Percentiles rank a stretch among this genome's conserved stretches.
Evolutionary conservation across 2,888 invertebrate species (phyloP).

Genomic region (Pterostichus niger): DNA sequence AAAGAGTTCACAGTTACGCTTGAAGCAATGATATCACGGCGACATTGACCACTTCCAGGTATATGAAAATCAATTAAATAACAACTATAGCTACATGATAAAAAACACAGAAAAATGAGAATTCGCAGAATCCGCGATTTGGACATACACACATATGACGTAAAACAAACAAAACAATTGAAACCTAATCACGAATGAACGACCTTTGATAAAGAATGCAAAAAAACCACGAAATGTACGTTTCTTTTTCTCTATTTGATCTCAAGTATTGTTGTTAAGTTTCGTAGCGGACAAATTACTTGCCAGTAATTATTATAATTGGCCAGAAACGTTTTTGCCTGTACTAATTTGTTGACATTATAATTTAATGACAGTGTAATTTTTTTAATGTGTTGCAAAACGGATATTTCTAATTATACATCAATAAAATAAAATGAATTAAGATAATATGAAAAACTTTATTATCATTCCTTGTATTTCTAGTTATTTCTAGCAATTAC

Average conservation of each 20-base stretch:
- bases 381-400: constrained; percentile 39
- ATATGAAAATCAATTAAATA: constrained; percentile 34
- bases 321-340: constrained; percentile 6
- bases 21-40: not conserved
- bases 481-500: too few species aligned
- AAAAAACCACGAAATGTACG: not conserved
- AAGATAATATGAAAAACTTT: constrained; percentile 9
- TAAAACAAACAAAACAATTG: constrained; percentile 1
- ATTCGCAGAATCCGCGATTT: constrained; percentile 1
- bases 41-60: constrained; percentile 4
- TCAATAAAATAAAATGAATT: constrained; percentile 38
- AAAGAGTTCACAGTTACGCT: too few species aligned
- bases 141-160: not conserved
- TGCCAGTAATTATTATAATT: constrained; percentile 39
- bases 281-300: constrained; percentile 10
- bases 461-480: too few species aligned
- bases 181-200: not conserved
- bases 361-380: constrained; percentile 43
- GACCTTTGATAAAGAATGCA: constrained; percentile 1
- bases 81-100: constrained; percentile 7
- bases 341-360: constrained; percentile 58
- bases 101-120: constrained; percentile 8
- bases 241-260: not conserved
- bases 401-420: constrained; percentile 47
- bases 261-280: not conserved